phyloP scores from a whole-genome alignment of 2,888 invertebrate genomes.

The Athalia circularis region DNA sequence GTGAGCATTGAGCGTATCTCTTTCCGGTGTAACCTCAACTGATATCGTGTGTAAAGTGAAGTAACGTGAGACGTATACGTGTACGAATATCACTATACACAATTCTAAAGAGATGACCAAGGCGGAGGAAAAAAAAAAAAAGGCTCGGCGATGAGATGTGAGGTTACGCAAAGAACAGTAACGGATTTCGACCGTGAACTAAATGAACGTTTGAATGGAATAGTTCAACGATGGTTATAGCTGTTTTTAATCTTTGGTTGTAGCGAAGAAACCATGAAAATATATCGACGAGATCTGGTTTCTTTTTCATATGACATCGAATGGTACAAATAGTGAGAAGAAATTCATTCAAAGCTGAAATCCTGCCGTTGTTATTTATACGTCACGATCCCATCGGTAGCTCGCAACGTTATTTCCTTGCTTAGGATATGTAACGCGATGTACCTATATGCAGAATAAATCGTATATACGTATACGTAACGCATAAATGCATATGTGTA shows the following conservation, averaged over 20 bases:
- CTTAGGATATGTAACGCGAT: no score
- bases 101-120: background rate
- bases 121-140: background rate
- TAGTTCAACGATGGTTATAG: no score
- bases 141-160: background rate
- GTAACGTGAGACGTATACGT: background rate
- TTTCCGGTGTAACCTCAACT: background rate
- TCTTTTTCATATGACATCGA: no score
- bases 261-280: no score
- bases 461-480: background rate
- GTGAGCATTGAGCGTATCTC: background rate
- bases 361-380: conserved; percentile 3
- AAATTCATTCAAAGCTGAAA: no score
- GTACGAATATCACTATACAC: no score
- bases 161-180: background rate
- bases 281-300: no score
- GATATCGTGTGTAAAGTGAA: conserved; percentile 3
- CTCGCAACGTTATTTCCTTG: conserved; percentile 1
- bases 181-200: background rate
- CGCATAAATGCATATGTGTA: background rate
- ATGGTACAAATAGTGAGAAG: no score
- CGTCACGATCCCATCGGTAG: background rate
- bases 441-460: background rate
- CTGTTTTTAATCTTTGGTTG: no score
- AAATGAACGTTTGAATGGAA: no score